Evolutionary conservation across 37 sponge, comb jelly and placozoan genomes (phyloP).

Genomic region (Dysidea cf. avara): DNA sequence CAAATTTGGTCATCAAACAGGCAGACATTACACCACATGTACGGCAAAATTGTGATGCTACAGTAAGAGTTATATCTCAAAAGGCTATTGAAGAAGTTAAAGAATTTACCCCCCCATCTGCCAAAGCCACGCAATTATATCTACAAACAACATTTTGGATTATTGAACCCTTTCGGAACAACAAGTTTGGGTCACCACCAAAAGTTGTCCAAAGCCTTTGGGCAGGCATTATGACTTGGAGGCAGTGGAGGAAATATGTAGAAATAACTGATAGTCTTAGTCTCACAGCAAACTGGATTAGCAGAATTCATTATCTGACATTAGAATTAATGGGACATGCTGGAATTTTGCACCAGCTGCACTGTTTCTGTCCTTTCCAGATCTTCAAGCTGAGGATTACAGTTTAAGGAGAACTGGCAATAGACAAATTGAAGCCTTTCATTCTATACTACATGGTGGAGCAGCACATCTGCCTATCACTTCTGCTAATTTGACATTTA

Average conservation of each 20-base stretch:
- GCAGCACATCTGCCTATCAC: conserved; percentile 14
- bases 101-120: conserved; percentile 5
- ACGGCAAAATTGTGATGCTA: conserved; percentile 30
- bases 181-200: conserved; percentile 24
- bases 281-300: not conserved
- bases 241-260: not conserved
- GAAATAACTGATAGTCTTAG: not conserved
- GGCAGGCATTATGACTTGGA: conserved; percentile 1
- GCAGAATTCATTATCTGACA: conserved; percentile 1
- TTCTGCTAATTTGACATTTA: conserved; percentile 21
- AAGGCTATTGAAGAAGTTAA: not conserved
- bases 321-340: conserved; percentile 26
- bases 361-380: conserved; percentile 2
- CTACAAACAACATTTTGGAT: conserved; percentile 2
- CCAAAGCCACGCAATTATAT: conserved; percentile 22
- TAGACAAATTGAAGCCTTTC: conserved; percentile 11
- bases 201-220: not conserved
- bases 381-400: not conserved
- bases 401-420: conserved; percentile 13
- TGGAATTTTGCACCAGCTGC: conserved; percentile 18
- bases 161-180: conserved; percentile 18
- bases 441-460: conserved; percentile 21
- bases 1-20: not conserved
- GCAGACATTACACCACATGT: not conserved
- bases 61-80: not conserved